Percentiles rank a stretch among this genome's conserved stretches.
phyloP scores from a whole-genome alignment of 2,797 vertebrate genomes.

The Helicolenus hilgendorfi region DNA sequence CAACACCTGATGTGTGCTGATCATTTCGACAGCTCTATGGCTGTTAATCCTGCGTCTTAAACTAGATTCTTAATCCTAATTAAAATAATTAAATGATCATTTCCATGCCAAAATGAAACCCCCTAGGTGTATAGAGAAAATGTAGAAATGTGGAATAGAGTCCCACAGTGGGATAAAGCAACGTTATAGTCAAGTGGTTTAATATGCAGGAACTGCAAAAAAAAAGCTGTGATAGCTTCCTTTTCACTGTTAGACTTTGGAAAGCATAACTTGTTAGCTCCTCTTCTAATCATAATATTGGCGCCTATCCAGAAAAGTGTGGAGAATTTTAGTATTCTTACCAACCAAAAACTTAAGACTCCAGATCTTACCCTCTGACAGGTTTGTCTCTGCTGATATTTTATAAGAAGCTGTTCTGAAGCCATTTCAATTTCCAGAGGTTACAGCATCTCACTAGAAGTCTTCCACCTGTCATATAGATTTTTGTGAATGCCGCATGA shows the following conservation, averaged over 20 bases:
- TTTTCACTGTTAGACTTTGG: neutral
- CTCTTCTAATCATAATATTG: slow-evolving; percentile 12
- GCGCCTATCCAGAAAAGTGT: slow-evolving; percentile 3
- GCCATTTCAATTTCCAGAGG: slow-evolving; percentile 44
- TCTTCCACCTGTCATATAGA: slow-evolving; percentile 18
- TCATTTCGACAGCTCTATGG: neutral
- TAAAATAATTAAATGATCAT: neutral
- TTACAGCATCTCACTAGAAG: slow-evolving; percentile 5
- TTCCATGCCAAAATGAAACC: neutral
- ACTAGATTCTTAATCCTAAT: neutral
- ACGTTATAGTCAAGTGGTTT: neutral
- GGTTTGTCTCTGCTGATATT: slow-evolving; percentile 40
- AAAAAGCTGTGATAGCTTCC: neutral
- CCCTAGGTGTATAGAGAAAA: neutral
- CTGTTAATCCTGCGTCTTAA: neutral
- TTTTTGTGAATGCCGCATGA: neutral
- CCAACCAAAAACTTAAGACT: slow-evolving; percentile 8
- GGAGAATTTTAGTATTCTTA: slow-evolving; percentile 24
- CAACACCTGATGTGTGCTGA: neutral
- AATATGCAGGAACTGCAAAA: neutral
- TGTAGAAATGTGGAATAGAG: neutral
- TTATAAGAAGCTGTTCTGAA: slow-evolving; percentile 35
- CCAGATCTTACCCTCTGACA: slow-evolving; percentile 33
- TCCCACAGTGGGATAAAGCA: neutral
- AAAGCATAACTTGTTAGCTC: slow-evolving; percentile 19